Conservation (phyloP, 2,113 vertebrate genomes). For the Elaphurus davidianus region DNA sequence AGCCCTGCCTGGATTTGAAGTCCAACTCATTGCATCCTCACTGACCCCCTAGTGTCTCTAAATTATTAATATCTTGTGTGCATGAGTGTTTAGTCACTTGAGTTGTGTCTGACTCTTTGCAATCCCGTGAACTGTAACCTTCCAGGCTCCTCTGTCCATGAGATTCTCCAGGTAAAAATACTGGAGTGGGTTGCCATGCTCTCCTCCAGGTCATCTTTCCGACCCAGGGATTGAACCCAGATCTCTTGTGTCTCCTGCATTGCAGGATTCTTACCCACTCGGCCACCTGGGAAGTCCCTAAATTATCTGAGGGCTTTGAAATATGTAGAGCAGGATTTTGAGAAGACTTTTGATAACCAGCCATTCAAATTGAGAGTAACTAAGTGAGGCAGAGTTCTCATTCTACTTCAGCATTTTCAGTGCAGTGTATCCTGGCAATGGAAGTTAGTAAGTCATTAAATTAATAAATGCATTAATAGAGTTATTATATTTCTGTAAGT, state of each 20-base stretch:
- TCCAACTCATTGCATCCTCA: neutral
- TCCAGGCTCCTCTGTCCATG: neutral
- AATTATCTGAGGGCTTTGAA: neutral
- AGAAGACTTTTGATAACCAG: neutral
- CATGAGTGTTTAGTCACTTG: neutral
- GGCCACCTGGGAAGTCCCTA: neutral
- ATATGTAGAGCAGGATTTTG: neutral
- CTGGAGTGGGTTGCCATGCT: neutral
- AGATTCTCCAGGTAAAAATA: neutral
- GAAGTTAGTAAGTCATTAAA: neutral
- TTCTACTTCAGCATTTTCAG: neutral
- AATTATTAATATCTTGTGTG: neutral
- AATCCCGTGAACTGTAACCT: accelerated
- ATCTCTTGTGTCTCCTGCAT: neutral
- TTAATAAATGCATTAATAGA: neutral
- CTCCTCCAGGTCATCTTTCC: neutral
- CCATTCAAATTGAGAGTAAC: neutral
- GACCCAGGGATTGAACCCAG: neutral
- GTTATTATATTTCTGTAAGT: neutral
- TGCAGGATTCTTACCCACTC: neutral
- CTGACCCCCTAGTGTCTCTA: accelerated
- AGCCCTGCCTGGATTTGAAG: neutral
- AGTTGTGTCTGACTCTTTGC: neutral
- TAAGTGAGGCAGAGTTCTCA: neutral
- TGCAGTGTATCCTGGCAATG: neutral